These are phyloP conservation scores for Lutjanus campechanus DNA, from an alignment of 2,797 vertebrate genomes.

Conservation along the genomic window DNA sequence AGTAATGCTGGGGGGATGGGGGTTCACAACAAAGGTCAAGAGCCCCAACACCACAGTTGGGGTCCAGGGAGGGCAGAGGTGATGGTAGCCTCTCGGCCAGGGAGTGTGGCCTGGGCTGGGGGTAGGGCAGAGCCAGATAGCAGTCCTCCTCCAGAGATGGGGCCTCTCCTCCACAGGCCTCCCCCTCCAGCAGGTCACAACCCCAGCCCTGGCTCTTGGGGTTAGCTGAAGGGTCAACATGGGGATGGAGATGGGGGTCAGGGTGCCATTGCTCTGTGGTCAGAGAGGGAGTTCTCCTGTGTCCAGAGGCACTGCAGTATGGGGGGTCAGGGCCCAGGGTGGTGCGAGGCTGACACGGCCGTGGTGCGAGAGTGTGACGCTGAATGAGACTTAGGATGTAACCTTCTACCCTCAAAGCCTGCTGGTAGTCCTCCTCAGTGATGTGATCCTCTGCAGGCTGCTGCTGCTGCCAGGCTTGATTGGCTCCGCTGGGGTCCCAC, in stretches of 20 bases:
- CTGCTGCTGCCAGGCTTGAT: constrained; percentile 58
- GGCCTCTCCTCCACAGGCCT: constrained; percentile 68
- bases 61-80: constrained; percentile 78
- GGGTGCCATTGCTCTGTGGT: constrained; percentile 68
- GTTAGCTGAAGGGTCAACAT: constrained; percentile 73
- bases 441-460: constrained; percentile 59
- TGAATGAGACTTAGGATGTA: constrained; percentile 92
- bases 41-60: constrained; percentile 73
- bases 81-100: constrained; percentile 75
- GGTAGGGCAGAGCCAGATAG: constrained; percentile 77
- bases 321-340: constrained; percentile 81
- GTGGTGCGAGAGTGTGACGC: constrained; percentile 83
- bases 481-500: constrained; percentile 55
- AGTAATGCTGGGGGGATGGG: constrained; percentile 77
- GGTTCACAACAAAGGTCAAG: constrained; percentile 76
- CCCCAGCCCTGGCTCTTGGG: constrained; percentile 80
- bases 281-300: constrained; percentile 78
- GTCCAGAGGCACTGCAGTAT: constrained; percentile 71
- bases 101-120: constrained; percentile 75
- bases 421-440: constrained; percentile 83
- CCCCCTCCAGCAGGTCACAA: constrained; percentile 75
- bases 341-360: constrained; percentile 86
- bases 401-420: constrained; percentile 86
- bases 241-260: constrained; percentile 65
- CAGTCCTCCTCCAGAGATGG: constrained; percentile 79